Evolutionary conservation across 2,888 invertebrate species (phyloP), one percentile per base, ranked within the genome.

Genomic region (Lacanobia oleracea): DNA sequence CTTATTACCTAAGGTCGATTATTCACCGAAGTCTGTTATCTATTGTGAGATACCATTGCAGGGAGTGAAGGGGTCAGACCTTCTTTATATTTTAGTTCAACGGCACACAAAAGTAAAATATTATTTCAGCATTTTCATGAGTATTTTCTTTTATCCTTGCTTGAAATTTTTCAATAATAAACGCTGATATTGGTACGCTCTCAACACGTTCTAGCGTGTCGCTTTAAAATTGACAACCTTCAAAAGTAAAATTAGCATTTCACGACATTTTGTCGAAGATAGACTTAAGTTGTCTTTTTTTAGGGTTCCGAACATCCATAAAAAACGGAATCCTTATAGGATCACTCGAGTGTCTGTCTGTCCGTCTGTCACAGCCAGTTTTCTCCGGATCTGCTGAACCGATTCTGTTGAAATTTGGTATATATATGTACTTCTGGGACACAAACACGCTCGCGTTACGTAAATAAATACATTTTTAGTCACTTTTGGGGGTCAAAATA

Each of bases 1-100:
- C 68, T 79, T 77, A 85, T 79, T 72, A 81, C 77, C 66, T 66
- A 64, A 51, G 60, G 56, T 72, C 61, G 56, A 79, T 77, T 54
- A 76, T 50, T 64, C 59, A 65, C 18, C 51, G 67, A 40, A 56
- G 23, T 72, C 43, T 75, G 33, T 64, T 72, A 61, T 73, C 57
- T 48, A 60, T 71, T 66, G 57, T 74, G 14, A 61, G 27, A 57
- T 60, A 59, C 16, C 43, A 57, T 59, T 60, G n/a, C 4, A 37
- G 23, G 21, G 10, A 56, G 27, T 59, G 48, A 53, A 33, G 8
- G 21, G 3, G 16, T 33, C 0, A 21, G 0, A 8, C 3, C 43
- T 27, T 18, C 1, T 18, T 27, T 18, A 0, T 14, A 72, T 45
- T 37, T 9, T 37, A 37, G 3, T 54, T 37, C 23, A 43, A n/a